A percentile compares a stretch with the other conserved stretches of the same genome.
Conservation (phyloP, 2,113 vertebrate genomes). For the Rhadina sibilatrix region DNA sequence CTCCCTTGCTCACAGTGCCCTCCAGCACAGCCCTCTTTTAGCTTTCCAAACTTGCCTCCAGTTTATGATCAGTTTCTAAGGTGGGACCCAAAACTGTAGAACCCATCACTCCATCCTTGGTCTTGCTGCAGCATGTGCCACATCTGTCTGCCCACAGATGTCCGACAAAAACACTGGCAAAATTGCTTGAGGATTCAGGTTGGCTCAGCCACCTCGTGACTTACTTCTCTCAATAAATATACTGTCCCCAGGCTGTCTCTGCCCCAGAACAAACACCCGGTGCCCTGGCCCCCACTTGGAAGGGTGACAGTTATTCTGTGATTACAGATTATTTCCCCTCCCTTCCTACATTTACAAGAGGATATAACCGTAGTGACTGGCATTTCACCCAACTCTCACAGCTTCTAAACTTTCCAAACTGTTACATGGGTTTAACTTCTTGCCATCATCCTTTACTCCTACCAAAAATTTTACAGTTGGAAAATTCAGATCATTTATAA, state of each 20-base stretch:
- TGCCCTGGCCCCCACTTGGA: neutral
- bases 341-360: neutral
- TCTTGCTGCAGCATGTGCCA: neutral
- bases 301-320: neutral
- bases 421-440: neutral
- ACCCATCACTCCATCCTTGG: neutral
- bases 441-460: neutral
- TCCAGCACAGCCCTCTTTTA: neutral
- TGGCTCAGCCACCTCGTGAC: neutral
- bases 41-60: neutral
- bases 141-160: rapidly evolving
- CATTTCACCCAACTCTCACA: neutral
- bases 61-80: neutral
- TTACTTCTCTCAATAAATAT: neutral
- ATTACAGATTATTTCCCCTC: neutral
- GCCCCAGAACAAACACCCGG: neutral
- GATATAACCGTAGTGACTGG: neutral
- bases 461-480: neutral
- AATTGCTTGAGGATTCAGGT: neutral
- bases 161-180: neutral
- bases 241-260: neutral
- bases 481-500: neutral
- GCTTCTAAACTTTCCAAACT: neutral
- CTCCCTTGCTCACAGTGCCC: neutral
- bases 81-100: neutral